These are phyloP conservation scores for Phalangium opilio DNA, from an alignment of 2,888 invertebrate species.

Conservation along the genomic window DNA sequence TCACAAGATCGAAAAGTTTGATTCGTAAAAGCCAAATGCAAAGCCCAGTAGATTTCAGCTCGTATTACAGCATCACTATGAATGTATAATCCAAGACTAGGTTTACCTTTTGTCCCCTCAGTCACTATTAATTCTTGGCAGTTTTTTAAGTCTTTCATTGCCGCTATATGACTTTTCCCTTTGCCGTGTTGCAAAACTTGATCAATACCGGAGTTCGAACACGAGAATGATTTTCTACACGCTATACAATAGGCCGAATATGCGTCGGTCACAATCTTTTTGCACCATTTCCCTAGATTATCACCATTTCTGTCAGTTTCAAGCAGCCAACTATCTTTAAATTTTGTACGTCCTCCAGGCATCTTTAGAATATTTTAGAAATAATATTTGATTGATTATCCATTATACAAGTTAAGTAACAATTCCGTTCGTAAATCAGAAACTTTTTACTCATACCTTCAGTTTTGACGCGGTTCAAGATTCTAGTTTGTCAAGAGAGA, in stretches of 20 bases:
- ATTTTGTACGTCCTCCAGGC: neutral
- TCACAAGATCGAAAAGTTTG: neutral
- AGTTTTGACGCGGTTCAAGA: too few species aligned
- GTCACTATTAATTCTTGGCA: neutral
- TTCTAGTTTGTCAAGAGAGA: too few species aligned
- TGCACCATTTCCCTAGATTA: neutral
- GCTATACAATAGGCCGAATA: neutral
- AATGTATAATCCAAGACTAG: neutral
- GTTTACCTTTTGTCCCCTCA: neutral
- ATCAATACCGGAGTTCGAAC: neutral
- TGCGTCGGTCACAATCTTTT: neutral
- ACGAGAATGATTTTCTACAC: neutral
- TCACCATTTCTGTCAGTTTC: neutral
- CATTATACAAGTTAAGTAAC: too few species aligned
- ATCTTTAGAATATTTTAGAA: too few species aligned
- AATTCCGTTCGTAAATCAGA: too few species aligned
- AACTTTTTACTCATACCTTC: too few species aligned
- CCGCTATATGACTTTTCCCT: neutral
- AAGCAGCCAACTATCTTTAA: neutral
- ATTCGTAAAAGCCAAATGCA: neutral
- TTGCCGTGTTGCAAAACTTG: neutral
- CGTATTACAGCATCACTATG: neutral
- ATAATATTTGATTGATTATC: too few species aligned
- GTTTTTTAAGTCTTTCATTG: neutral
- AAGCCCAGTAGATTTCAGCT: neutral